A percentile compares a stretch with the other conserved stretches of the same genome.
Evolutionary conservation across 2,797 vertebrate genomes (phyloP).

Genomic region (Acestrorhynchus altus): DNA sequence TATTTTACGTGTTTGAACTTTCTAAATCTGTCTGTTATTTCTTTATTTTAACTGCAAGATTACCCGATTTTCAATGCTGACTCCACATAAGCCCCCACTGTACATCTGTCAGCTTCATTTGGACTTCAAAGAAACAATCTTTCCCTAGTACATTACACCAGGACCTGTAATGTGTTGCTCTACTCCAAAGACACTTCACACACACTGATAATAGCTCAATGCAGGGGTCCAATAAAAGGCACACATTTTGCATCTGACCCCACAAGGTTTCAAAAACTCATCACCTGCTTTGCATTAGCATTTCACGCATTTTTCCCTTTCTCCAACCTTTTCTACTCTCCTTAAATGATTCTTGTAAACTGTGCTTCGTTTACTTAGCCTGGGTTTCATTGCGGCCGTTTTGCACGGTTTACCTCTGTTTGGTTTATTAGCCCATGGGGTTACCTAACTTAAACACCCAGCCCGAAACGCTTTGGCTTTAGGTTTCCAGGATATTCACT

Average conservation of each 20-base stretch:
- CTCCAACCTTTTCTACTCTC: conserved; percentile 68
- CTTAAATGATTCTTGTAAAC: conserved; percentile 91
- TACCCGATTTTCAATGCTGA: too few species aligned
- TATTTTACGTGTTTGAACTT: too few species aligned
- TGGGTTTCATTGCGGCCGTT: conserved; percentile 98
- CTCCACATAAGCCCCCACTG: too few species aligned
- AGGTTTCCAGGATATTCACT: conserved; percentile 88
- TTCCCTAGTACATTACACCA: not conserved
- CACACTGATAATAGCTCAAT: not conserved
- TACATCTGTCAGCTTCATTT: too few species aligned
- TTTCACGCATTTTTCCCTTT: conserved; percentile 80
- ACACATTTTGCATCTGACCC: conserved; percentile 59
- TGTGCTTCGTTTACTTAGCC: conserved; percentile 94
- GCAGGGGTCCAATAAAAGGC: not conserved
- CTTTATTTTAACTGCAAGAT: too few species aligned
- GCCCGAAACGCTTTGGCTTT: conserved; percentile 86
- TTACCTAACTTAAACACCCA: conserved; percentile 95
- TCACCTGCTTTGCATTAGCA: conserved; percentile 94
- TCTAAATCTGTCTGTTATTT: too few species aligned
- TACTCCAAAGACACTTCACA: not conserved
- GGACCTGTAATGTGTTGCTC: not conserved
- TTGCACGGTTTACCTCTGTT: conserved; percentile 98
- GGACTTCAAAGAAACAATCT: too few species aligned
- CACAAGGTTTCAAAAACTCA: conserved; percentile 67
- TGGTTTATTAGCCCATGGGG: conserved; percentile 98